Evolutionary conservation across 1,140 invertebrate genomes (phyloP), one percentile per base, ranked within the genome.

Genomic region (Euura lappo): DNA sequence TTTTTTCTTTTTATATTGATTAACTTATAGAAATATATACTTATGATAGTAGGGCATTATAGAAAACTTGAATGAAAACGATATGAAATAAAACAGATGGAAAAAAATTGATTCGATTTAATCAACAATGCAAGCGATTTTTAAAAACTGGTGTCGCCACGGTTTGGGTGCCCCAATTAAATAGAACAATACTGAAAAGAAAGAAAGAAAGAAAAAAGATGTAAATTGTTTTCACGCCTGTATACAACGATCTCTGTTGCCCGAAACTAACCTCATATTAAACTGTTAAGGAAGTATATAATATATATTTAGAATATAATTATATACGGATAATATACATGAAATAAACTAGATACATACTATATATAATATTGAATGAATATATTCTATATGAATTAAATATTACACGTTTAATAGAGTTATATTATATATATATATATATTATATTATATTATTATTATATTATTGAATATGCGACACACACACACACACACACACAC

Each of bases 211-310:
- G 28, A 28, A 1, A 28, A 28, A 28, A 28, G 28, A 28, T 28
- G 28, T 28, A 28, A 28, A 28, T 28, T 28, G 28, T 28, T 28
- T 28, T 81, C 71, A 75, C 74, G 13, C 74, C 76, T 75, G 75
- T 10, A 47, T 77, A 80, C 81, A 84, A 80, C 81, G 83, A 85
- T 85, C 82, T 85, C 84, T 83, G 76, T 82, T 79, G 77, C 82
- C 72, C 77, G 74, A 74, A 70, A 47, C 45, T 82, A 84, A 85
- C 79, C 79, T 84, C 80, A 79, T 80, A 79, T 68, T 28, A 79
- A 79, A 79, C 78, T 79, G 75, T 75, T 76, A 79, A 71, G 68
- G 11, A 28, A 13, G 42, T 68, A 68, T 68, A 11, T 64, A 64
- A 28, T 68, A 68, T 68, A 28, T 68, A 68, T 68, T 42, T 42